phyloP scores from a whole-genome alignment of 2,888 invertebrate species.

The Hypselothyrea guttata region DNA sequence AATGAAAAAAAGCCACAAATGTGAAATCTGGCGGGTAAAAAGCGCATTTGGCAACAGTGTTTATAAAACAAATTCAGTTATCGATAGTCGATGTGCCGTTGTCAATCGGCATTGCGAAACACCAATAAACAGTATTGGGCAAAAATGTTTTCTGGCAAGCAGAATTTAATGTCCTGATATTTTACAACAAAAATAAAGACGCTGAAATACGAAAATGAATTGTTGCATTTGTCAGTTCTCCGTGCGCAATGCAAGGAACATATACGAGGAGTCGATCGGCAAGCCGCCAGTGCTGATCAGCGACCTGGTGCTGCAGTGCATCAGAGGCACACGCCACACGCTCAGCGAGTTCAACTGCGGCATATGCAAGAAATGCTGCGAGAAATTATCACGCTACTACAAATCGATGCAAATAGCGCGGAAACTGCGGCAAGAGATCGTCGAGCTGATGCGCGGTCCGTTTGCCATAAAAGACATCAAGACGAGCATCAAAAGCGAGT shows the following conservation, averaged over 20 bases:
- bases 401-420: slow-evolving; percentile 65
- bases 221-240: slow-evolving; percentile 69
- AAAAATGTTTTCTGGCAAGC: slow-evolving; percentile 30
- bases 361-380: slow-evolving; percentile 67
- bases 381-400: slow-evolving; percentile 63
- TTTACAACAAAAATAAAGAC: slow-evolving; percentile 11
- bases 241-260: slow-evolving; percentile 61
- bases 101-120: slow-evolving; percentile 6
- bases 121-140: slow-evolving; percentile 26
- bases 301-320: slow-evolving; percentile 62
- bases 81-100: no score
- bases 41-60: no score
- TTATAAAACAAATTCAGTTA: no score
- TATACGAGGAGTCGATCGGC: slow-evolving; percentile 59
- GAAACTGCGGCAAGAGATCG: slow-evolving; percentile 58
- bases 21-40: no score
- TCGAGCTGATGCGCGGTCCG: slow-evolving; percentile 62
- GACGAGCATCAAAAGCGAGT: slow-evolving; percentile 32
- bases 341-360: slow-evolving; percentile 46
- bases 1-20: no score
- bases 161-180: slow-evolving; percentile 26
- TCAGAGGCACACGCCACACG: slow-evolving; percentile 50
- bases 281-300: slow-evolving; percentile 64
- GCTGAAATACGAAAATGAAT: slow-evolving; percentile 51
- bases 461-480: slow-evolving; percentile 51